Percentiles rank a stretch among this genome's conserved stretches.
These are phyloP conservation scores for Eclectus roratus DNA, from an alignment of 2,113 vertebrate genomes.

Conservation along the genomic window DNA sequence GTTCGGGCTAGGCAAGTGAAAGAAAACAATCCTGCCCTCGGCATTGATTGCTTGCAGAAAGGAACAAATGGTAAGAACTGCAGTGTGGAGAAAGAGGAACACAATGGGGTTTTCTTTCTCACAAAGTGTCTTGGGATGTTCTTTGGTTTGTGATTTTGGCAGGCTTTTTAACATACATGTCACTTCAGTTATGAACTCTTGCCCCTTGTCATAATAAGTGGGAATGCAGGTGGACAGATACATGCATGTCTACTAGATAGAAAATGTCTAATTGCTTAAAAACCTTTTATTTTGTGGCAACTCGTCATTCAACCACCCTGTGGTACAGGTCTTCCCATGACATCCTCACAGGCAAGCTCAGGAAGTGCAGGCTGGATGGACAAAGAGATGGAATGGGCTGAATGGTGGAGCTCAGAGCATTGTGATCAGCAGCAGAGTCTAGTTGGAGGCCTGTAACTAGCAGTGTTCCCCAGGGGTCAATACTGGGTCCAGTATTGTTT, in stretches of 20 bases:
- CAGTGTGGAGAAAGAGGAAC: rapidly evolving
- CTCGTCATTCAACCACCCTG: not conserved
- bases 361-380: not conserved
- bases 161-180: not conserved
- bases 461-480: not conserved
- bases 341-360: not conserved
- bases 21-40: slow-evolving; percentile 88
- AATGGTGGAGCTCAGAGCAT: not conserved
- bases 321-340: not conserved
- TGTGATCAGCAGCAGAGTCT: not conserved
- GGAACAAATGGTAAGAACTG: slow-evolving; percentile 87
- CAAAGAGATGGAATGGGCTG: not conserved
- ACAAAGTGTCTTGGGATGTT: not conserved
- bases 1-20: slow-evolving; percentile 90
- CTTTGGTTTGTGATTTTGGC: not conserved
- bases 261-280: not conserved
- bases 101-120: not conserved
- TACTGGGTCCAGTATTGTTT: not conserved
- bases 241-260: rapidly evolving
- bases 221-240: not conserved
- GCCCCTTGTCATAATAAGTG: not conserved
- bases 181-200: not conserved
- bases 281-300: not conserved
- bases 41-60: slow-evolving; percentile 91
- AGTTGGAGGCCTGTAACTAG: not conserved